Percentiles rank a stretch among this genome's conserved stretches.
phyloP scores from a whole-genome alignment of 2,888 invertebrate genomes.

The Blera fallax region DNA sequence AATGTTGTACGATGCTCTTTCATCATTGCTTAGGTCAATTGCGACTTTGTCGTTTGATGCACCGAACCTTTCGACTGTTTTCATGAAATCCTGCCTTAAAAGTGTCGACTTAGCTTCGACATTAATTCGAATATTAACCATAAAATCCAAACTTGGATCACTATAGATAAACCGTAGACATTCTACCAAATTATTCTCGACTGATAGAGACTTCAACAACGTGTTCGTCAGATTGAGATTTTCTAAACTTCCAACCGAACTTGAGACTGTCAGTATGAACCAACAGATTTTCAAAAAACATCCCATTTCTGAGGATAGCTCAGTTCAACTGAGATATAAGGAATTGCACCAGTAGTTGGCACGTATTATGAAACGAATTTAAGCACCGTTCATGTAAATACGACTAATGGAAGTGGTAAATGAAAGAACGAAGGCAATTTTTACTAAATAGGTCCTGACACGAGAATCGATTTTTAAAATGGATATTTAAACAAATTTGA shows the following conservation, averaged over 20 bases:
- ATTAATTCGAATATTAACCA: neutral
- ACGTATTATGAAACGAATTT: no score
- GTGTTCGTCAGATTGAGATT: no score
- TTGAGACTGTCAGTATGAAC: no score
- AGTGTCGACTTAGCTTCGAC: neutral
- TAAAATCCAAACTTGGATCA: neutral
- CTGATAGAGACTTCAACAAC: rapidly evolving
- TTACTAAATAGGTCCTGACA: no score
- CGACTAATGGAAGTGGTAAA: no score
- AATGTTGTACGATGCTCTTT: neutral
- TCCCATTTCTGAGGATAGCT: neutral
- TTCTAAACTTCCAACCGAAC: neutral
- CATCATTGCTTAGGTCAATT: neutral
- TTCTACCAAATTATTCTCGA: neutral
- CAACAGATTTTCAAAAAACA: neutral
- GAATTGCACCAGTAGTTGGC: no score
- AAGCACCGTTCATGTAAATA: no score
- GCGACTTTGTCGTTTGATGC: neutral
- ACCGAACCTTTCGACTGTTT: neutral
- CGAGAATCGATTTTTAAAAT: no score
- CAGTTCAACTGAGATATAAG: no score
- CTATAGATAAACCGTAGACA: neutral
- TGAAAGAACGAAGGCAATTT: no score
- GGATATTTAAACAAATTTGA: no score
- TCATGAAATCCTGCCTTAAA: neutral